Base-by-base conservation (phyloP, 2,113 vertebrate species). In the Coracopsis vasa region DNA sequence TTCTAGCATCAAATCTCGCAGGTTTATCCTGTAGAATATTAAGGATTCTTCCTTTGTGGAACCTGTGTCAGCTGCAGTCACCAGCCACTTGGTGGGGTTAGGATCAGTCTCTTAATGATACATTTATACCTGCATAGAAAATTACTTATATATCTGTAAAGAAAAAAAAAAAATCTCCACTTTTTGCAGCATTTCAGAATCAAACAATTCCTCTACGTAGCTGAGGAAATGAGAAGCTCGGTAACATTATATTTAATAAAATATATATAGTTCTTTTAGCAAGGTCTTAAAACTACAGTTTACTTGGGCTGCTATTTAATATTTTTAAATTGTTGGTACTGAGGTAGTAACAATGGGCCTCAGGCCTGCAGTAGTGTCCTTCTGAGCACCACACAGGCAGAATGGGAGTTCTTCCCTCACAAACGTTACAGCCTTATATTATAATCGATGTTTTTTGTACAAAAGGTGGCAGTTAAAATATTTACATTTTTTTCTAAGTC, bases 401-500 rank as follows among this genome's bases (percentile, higher is more conserved):
- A 75, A 69, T 8, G 31, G 39, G 28, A 58, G n/a, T 60, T 37
- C 25, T 48, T 90, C 31, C 21, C 25, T 79, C 50, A 54, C 39
- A 65, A 82, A 80, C 8, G 33, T 67, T 66, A 50, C 18, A 74
- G 77, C 35, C 23, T 69, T 41, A 21, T 4, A 8, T 66, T 81
- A 9, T 28, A 51, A 42, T 27, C 0, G 0, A 10, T 19, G 13
- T 24, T 65, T 50, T 72, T 71, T 19, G 12, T 66, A 74, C 13
- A 37, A 67, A 86, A 67, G 12, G 6, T 60, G 13, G 58, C 33
- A 16, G 20, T 75, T 71, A 11, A 72, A 72, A 54, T 9, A 35
- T 56, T 64, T 29, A 74, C 18, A 61, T 71, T 91, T 80, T 9
- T 62, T 94, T 88, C 67, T 37, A 89, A 75, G 81, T 87, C 47